phyloP scores from a whole-genome alignment of 2,797 vertebrate genomes.

The Helicolenus hilgendorfi region DNA sequence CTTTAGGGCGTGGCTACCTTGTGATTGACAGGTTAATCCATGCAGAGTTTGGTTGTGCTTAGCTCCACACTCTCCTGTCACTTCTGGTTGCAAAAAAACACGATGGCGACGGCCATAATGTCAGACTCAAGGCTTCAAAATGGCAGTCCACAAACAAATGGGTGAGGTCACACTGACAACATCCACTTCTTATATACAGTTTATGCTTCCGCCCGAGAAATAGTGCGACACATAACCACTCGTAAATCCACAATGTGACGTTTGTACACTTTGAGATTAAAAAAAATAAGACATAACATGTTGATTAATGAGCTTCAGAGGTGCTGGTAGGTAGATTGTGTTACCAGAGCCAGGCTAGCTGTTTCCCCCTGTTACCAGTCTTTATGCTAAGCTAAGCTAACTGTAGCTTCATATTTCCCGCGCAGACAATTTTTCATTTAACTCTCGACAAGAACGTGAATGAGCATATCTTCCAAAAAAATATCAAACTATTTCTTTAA shows the following conservation, averaged over 20 bases:
- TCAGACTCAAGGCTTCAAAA: too few species aligned
- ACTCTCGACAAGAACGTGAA: not conserved
- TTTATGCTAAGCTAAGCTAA: not conserved
- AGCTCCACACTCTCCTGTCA: rapidly evolving
- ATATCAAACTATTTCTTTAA: not conserved
- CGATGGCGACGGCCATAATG: too few species aligned
- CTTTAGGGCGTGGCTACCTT: too few species aligned
- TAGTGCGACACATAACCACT: not conserved
- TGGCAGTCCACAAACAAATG: too few species aligned
- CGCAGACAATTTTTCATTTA: too few species aligned
- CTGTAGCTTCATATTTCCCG: not conserved
- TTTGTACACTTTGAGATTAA: not conserved
- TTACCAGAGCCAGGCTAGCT: not conserved
- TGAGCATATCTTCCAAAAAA: not conserved
- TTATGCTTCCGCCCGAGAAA: not conserved
- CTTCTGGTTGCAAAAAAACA: too few species aligned
- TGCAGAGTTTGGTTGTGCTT: too few species aligned
- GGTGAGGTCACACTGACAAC: too few species aligned
- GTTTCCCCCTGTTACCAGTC: not conserved
- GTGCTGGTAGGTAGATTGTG: too few species aligned
- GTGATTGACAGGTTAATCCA: too few species aligned
- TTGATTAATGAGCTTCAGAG: not conserved
- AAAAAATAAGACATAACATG: too few species aligned
- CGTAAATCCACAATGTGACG: not conserved
- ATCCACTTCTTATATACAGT: too few species aligned